Percentiles rank a stretch among this genome's conserved stretches.
Evolutionary conservation across 2,797 vertebrate species (phyloP).

Genomic region (Eulemur mongoz): DNA sequence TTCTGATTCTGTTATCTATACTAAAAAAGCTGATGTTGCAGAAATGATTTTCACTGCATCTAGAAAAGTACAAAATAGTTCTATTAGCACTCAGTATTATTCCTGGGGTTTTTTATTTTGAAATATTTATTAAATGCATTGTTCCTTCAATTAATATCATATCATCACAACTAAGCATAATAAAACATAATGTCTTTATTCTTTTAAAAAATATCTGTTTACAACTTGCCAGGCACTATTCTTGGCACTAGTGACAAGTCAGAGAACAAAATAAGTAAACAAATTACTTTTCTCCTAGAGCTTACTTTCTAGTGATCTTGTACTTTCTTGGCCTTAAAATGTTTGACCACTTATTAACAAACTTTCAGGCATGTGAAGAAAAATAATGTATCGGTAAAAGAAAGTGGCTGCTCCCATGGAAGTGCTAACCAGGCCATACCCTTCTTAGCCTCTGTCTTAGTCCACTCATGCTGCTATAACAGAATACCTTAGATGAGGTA

Average conservation of each 20-base stretch:
- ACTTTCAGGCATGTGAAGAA: background rate
- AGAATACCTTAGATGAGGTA: background rate
- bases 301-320: background rate
- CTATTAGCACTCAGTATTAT: background rate
- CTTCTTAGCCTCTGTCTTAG: background rate
- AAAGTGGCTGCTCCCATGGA: background rate
- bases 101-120: background rate
- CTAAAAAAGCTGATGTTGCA: constrained; percentile 3
- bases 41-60: background rate
- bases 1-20: background rate
- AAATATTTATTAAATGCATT: constrained; percentile 9
- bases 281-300: background rate
- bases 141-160: background rate
- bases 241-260: background rate
- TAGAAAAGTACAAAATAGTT: constrained; percentile 22
- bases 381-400: background rate
- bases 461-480: background rate
- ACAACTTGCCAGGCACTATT: background rate
- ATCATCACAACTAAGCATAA: background rate
- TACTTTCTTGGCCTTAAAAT: background rate
- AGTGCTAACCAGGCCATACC: background rate
- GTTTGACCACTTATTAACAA: background rate
- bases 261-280: background rate
- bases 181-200: background rate
- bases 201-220: constrained; percentile 14